Evolutionary conservation across 1,140 invertebrate species (phyloP), one percentile per base, ranked within the genome.

Genomic region (Octopus bimaculoides): DNA sequence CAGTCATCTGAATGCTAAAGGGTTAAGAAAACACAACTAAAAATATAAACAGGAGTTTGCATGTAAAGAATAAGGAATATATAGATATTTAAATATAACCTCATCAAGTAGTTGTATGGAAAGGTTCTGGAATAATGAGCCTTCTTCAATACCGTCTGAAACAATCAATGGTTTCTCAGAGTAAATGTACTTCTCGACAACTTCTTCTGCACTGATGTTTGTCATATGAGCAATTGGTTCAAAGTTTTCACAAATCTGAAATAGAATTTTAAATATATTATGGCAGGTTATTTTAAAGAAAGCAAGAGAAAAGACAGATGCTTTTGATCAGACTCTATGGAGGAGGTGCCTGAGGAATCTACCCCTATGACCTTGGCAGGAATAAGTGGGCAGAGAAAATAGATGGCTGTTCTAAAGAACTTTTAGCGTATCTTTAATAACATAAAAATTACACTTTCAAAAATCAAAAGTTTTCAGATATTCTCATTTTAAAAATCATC

Each of bases 151-250:
- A 0, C 93, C 94, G 85, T 95, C 94, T 0, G 92, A 92, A 8
- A 95, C 93, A 66, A 95, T 93, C 1, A 94, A 93, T 4, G 94
- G 94, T 9, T 93, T 92, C 77, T 95, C 94, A 53, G 93, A 90
- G 69, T 92, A 92, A 0, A 95, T 88, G 84, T 94, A 94, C 81
- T 93, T 92, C 78, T 94, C 93, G 76, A 94, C 91, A 0, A 95
- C 90, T 75, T 92, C 91, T 77, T 92, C 92, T 86, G 93, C 93
- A 74, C 89, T 91, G 0, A 93, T 92, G 81, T 93, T 92, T 1
- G 92, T 92, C 77, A 94, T 86, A 54, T 93, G 91, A 80, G 92
- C 92, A 26, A 95, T 92, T 10, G 90, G 91, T 86, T 92, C 91
- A 54, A 93, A 75, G 73, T 92, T 90, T 86, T 93, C 93, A 81